phyloP scores from a whole-genome alignment of 2,797 vertebrate species.

The Oophaga sylvatica region DNA sequence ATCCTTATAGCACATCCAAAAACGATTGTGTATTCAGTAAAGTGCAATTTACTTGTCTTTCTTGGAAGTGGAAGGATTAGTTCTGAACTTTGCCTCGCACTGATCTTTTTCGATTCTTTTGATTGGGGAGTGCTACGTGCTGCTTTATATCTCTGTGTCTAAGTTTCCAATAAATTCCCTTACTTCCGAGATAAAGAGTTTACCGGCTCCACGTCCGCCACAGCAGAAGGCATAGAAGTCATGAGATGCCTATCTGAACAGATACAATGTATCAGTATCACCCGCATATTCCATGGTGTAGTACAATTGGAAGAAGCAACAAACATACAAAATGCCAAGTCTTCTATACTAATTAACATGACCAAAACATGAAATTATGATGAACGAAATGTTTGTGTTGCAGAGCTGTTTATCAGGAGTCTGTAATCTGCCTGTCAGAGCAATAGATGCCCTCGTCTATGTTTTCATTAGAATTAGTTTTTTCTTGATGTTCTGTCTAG shows the following conservation, averaged over 20 bases:
- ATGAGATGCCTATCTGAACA: neutral
- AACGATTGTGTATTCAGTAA: too few relatives aligned
- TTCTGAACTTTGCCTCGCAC: too few relatives aligned
- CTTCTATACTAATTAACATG: neutral
- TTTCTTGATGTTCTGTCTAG: neutral
- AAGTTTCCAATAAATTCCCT: too few relatives aligned
- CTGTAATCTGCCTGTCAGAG: neutral
- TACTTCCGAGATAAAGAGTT: too few relatives aligned
- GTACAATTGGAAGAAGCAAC: neutral
- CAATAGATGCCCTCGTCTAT: neutral
- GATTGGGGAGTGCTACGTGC: too few relatives aligned
- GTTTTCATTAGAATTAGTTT: neutral
- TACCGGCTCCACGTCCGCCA: too few relatives aligned
- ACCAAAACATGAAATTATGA: neutral
- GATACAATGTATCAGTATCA: neutral
- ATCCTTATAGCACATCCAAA: too few relatives aligned
- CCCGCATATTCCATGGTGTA: neutral
- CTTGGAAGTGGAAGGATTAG: too few relatives aligned
- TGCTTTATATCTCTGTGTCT: too few relatives aligned
- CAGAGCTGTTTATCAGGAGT: neutral
- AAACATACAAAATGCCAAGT: neutral
- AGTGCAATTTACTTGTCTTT: too few relatives aligned
- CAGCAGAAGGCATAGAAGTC: neutral
- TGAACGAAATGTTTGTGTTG: neutral
- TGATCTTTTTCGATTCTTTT: too few relatives aligned